Evolutionary conservation across 35 echinoderm and acorn worm species (phyloP), one percentile per base, ranked within the genome.

Genomic region (Ptychodera flava): DNA sequence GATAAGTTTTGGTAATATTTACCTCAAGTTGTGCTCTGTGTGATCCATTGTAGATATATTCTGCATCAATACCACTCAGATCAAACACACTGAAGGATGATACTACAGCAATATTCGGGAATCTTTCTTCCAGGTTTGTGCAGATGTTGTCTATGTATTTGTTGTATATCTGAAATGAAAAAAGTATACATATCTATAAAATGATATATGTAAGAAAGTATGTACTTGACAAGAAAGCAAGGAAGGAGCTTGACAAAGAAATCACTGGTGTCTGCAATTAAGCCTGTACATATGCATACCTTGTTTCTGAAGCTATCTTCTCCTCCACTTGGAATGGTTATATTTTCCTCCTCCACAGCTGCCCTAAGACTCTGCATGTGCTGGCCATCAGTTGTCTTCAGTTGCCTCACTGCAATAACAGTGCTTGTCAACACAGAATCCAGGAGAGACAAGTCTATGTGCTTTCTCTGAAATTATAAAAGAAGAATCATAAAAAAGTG

Each of bases 91-190:
- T 77, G n/a, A 77, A 77, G n/a, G 75, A 15, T 15, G 75, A 77
- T 77, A 77, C n/a, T n/a, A 15, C 75, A 15, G 75, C 15, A 15
- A 77, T 77, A n/a, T 77, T 77, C n/a, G 75, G 75, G n/a, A 77
- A 77, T 15, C 75, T 15, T n/a, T 77, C 75, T 77, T 15, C n/a
- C 75, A 77, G 75, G 75, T 77, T 77, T 15, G 75, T 77, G 75
- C 75, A 77, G 75, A 77, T 77, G 75, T 77, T 77, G 75, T 77
- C 75, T 77, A 77, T 77, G 75, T 77, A 77, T n/a, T 77, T 77
- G 75, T 77, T n/a, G n/a, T 77, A 77, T 15, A 77, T 77, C 75
- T 77, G 75, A n/a, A 77, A 77, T 15, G n/a, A 77, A 77, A 77
- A n/a, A 15, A 77, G n/a, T 77, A 15, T 15, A 77, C 15, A 15